A percentile compares a stretch with the other conserved stretches of the same genome.
phyloP scores from a whole-genome alignment of 2,797 vertebrate genomes.

The Discoglossus pictus region DNA sequence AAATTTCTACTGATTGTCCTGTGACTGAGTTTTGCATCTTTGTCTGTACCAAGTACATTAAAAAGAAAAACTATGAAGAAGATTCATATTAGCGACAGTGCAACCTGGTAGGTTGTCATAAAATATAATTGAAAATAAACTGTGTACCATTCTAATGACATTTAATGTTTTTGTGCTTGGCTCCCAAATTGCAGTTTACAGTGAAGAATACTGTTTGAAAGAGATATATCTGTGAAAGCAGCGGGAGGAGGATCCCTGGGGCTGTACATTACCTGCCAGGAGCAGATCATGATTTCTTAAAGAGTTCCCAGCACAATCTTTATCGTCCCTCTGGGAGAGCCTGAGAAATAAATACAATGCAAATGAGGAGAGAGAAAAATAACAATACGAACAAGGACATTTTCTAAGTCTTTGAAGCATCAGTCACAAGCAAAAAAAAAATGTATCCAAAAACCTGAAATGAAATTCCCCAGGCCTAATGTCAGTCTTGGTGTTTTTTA shows the following conservation, averaged over 20 bases:
- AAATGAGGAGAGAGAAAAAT: conserved; percentile 45
- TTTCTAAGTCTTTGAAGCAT: conserved; percentile 5
- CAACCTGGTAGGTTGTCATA: conserved; percentile 28
- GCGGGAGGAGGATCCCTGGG: conserved; percentile 39
- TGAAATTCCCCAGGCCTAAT: conserved; percentile 39
- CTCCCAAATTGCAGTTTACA: conserved; percentile 39
- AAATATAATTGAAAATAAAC: conserved; percentile 52
- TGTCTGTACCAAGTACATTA: too few species aligned
- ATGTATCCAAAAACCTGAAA: conserved; percentile 29
- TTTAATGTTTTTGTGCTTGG: conserved; percentile 20
- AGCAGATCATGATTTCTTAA: conserved; percentile 42
- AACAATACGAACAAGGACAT: conserved; percentile 46
- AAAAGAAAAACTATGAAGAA: background rate
- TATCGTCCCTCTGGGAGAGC: conserved; percentile 37
- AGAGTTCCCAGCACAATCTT: conserved; percentile 39
- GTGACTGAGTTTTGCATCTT: too few species aligned
- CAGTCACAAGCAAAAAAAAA: conserved; percentile 19
- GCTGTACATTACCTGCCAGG: conserved; percentile 41
- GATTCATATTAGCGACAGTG: conserved; percentile 27
- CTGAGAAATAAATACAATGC: conserved; percentile 44
- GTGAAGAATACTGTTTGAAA: conserved; percentile 30
- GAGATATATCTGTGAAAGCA: conserved; percentile 4
- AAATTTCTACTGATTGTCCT: too few species aligned
- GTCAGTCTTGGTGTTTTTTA: conserved; percentile 27
- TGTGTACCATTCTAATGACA: conserved; percentile 45